Evolutionary conservation across 2,113 vertebrate species (phyloP).

Genomic region (Martes martes): DNA sequence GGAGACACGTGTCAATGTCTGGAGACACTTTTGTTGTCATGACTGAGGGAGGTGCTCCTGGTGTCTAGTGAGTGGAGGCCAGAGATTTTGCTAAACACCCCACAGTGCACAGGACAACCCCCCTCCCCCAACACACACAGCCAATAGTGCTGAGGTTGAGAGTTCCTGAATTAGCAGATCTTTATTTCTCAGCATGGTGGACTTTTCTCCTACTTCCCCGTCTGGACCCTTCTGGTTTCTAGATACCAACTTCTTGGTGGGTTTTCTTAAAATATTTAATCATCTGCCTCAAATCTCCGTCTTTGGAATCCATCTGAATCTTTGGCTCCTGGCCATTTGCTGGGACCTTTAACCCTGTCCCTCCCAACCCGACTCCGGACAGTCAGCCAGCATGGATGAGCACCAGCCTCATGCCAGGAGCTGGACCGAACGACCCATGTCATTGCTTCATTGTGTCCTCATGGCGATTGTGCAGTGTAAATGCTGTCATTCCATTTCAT

Average conservation of each 20-base stretch:
- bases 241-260: neutral
- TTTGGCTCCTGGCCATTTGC: neutral
- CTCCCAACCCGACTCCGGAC: neutral
- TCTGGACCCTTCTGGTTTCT: neutral
- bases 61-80: neutral
- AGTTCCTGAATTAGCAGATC: neutral
- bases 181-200: neutral
- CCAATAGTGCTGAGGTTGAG: neutral
- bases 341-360: neutral
- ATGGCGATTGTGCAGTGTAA: neutral
- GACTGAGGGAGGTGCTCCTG: accelerated
- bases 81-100: too few species aligned
- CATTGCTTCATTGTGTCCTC: neutral
- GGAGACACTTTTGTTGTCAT: neutral
- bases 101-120: neutral
- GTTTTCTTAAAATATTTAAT: neutral
- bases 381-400: too few species aligned
- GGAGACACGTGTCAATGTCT: neutral
- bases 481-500: neutral
- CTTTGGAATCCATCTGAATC: neutral
- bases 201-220: neutral
- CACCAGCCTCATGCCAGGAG: accelerated
- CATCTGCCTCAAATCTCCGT: neutral
- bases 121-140: too few species aligned
- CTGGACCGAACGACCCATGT: accelerated